These are phyloP conservation scores for Zonitis immaculata DNA, from an alignment of 2,888 invertebrate genomes.

Conservation along the genomic window DNA sequence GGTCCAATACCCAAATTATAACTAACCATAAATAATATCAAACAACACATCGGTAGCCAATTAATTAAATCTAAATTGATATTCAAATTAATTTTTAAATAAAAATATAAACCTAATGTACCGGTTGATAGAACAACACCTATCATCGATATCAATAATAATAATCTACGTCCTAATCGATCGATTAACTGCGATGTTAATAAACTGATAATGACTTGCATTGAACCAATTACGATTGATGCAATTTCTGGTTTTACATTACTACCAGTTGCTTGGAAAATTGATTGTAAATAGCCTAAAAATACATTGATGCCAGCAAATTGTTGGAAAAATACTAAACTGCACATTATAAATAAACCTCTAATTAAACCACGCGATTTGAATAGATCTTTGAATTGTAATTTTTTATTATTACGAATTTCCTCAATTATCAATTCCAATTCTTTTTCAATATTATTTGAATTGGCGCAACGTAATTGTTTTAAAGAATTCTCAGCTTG, in stretches of 20 bases:
- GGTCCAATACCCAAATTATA: conserved; percentile 70
- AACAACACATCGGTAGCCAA: conserved; percentile 66
- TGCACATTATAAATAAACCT: conserved; percentile 44
- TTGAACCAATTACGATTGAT: conserved; percentile 70
- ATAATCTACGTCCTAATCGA: conserved; percentile 64
- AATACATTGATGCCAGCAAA: conserved; percentile 67
- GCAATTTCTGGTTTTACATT: conserved; percentile 55
- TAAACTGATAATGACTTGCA: conserved; percentile 66
- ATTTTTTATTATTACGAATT: neutral
- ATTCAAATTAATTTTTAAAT: conserved; percentile 14
- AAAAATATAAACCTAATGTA: conserved; percentile 28
- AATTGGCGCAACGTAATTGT: neutral
- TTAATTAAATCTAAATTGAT: conserved; percentile 42
- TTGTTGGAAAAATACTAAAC: conserved; percentile 39
- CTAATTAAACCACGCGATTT: conserved; percentile 16
- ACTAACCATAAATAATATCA: conserved; percentile 66
- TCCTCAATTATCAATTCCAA: neutral
- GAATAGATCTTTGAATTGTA: neutral
- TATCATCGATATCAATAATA: conserved; percentile 64
- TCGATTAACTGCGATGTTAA: conserved; percentile 72
- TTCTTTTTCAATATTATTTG: conserved; percentile 4
- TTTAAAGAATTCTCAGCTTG: neutral
- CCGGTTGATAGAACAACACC: conserved; percentile 58
- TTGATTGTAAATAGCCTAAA: conserved; percentile 68
- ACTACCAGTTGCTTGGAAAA: conserved; percentile 53